These are phyloP conservation scores for human (Homo sapiens) DNA, from an alignment of 2,113 vertebrate genomes.

Conservation along the genomic window DNA sequence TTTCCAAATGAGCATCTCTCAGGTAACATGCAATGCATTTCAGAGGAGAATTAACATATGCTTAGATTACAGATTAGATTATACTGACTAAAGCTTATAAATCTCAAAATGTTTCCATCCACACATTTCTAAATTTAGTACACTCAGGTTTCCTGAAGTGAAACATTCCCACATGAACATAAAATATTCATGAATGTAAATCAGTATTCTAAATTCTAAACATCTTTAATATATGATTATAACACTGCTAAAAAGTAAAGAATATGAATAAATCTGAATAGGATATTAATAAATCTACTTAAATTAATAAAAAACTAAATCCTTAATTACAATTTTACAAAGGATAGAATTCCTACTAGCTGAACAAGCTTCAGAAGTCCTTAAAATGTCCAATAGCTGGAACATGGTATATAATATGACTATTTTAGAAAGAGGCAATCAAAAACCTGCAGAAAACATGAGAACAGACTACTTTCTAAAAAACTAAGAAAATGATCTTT, in stretches of 20 bases:
- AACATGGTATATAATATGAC: background rate
- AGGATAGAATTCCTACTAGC: background rate
- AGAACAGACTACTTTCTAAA: background rate
- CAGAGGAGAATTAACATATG: background rate
- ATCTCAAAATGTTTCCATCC: background rate
- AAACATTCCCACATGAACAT: slow-evolving; percentile 10
- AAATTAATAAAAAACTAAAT: slow-evolving; percentile 20
- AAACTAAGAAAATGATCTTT: slow-evolving; percentile 35
- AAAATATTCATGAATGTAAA: slow-evolving; percentile 18
- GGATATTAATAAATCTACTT: slow-evolving; percentile 32
- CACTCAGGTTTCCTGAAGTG: background rate
- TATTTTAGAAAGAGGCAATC: background rate
- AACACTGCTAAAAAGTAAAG: background rate
- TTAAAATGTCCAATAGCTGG: background rate
- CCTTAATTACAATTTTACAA: slow-evolving; percentile 2
- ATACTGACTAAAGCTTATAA: background rate
- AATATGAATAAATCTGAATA: background rate
- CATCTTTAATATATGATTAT: slow-evolving; percentile 23
- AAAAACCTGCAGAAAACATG: background rate
- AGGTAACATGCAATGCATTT: background rate
- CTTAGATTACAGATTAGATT: background rate
- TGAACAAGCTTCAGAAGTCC: background rate
- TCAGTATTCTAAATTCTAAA: background rate
- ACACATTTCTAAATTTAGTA: slow-evolving; percentile 7
- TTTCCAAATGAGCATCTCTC: background rate